Conservation (phyloP, 2,888 invertebrate genomes). For the Eristalis pertinax region DNA sequence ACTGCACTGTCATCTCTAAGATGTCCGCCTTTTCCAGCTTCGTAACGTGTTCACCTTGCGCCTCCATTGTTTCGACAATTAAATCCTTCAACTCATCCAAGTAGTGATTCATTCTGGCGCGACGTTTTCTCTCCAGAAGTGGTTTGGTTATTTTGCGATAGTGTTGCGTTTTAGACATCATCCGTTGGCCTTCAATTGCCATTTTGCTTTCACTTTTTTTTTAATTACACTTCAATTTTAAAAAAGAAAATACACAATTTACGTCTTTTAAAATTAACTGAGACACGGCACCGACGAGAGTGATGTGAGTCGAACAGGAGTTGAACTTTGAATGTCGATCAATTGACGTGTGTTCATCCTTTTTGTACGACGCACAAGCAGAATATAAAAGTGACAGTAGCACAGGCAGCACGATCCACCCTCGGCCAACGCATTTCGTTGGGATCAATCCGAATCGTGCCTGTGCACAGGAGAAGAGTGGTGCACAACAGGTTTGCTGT, state of each 20-base stretch:
- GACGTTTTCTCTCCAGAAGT: slow-evolving; percentile 92
- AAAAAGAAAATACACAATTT: neutral
- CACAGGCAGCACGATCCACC: slow-evolving; percentile 56
- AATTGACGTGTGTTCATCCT: slow-evolving; percentile 79
- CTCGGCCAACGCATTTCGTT: slow-evolving; percentile 36
- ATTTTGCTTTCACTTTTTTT: slow-evolving; percentile 71
- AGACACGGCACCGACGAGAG: slow-evolving; percentile 15
- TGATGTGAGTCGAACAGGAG: slow-evolving; percentile 78
- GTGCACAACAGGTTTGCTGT: slow-evolving; percentile 47
- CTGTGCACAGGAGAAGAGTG: neutral
- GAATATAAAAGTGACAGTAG: slow-evolving; percentile 39
- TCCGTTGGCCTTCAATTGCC: slow-evolving; percentile 80
- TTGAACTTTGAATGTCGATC: slow-evolving; percentile 79
- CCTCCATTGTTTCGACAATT: slow-evolving; percentile 90
- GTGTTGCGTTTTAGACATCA: slow-evolving; percentile 93
- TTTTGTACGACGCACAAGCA: slow-evolving; percentile 67
- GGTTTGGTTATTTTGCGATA: slow-evolving; percentile 97
- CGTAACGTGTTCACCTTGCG: slow-evolving; percentile 94
- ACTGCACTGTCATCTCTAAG: slow-evolving; percentile 91
- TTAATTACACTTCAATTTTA: neutral
- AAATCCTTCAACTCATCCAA: slow-evolving; percentile 94
- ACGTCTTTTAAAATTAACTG: neutral
- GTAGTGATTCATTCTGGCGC: slow-evolving; percentile 95
- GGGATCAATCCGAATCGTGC: slow-evolving; percentile 32
- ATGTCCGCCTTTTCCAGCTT: slow-evolving; percentile 96